Base-by-base conservation (phyloP, 1,140 invertebrate species). In the Antheraea mylitta region DNA sequence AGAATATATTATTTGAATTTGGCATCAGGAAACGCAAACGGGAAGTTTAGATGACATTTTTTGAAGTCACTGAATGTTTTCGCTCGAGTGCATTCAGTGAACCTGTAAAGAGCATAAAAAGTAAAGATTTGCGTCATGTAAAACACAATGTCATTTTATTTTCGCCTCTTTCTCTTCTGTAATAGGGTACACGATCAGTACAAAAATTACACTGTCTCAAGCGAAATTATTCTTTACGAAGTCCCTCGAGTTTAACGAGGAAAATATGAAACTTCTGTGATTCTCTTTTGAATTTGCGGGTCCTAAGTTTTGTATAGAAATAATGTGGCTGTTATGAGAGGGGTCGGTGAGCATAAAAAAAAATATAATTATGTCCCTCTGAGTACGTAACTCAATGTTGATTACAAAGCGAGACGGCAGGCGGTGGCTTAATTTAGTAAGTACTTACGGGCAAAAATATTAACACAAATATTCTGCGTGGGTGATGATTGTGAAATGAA, bases 181-280 rank as follows among this genome's bases (percentile, higher is more conserved):
- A 66, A 73, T 73, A 73, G 63, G 42, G 70, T 68, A 61, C 58
- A 64, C 65, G 30, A 66, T 60, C 68, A 58, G 18, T 38, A 64
- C 38, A 70, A 74, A 76, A 70, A 70, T 70, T 69, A 71, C 58
- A 66, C 65, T 60, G 73, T 62, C 58, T 30, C 38, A 37, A 68
- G 75, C 72, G 68, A 78, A 81, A 79, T 82, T 78, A 80, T 75
- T 73, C 74, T 81, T 78, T 74, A 64, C 74, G 53, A 77, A 78
- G 73, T 74, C 64, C 59, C 68, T 66, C 67, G 68, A 76, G 75
- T 81, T 61, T 81, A 82, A 87, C 82, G 80, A 83, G 83, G 78
- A 78, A 73, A 85, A 81, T 74, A 76, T 78, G 75, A 75, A 81
- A 83, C 72, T 81, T 83, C 73, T 78, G 76, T 78, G 75, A 72